Percentiles rank a stretch among this genome's conserved stretches.
Conservation (phyloP, 64 coral and sea anemone species). For the Exaiptasia diaphana region DNA sequence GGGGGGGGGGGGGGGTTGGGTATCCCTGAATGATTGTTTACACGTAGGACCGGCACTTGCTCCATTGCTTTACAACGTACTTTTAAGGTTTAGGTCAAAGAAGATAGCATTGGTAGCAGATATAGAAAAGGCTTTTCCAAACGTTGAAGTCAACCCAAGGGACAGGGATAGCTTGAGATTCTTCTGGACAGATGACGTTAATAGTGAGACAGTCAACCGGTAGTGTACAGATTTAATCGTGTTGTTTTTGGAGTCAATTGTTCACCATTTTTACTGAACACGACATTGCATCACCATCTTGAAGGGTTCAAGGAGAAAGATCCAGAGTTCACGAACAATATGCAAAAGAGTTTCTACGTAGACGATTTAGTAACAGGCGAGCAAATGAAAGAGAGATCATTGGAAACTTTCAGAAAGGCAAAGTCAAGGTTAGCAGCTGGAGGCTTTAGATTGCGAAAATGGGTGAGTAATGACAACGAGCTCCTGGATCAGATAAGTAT, state of each 20-base stretch:
- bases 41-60: not conserved
- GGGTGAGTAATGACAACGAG: constrained; percentile 5
- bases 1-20: too few relatives aligned
- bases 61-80: not conserved
- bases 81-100: constrained; percentile 17
- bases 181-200: constrained; percentile 16
- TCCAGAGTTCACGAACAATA: constrained; percentile 16
- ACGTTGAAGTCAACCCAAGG: not conserved
- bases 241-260: constrained; percentile 46
- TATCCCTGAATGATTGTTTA: constrained; percentile 25
- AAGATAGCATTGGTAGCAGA: constrained; percentile 26
- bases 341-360: constrained; percentile 20
- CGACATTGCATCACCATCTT: constrained; percentile 33
- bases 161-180: constrained; percentile 15
- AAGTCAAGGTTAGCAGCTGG: constrained; percentile 4
- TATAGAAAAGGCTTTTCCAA: constrained; percentile 34
- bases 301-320: constrained; percentile 1
- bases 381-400: not conserved
- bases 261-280: constrained; percentile 49
- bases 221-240: constrained; percentile 15
- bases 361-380: constrained; percentile 21
- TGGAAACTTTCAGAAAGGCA: not conserved
- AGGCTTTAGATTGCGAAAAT: constrained; percentile 42
- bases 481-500: not conserved
- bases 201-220: not conserved